Percentiles rank a stretch among this genome's conserved stretches.
These are phyloP conservation scores for Tribolium castaneum DNA, from an alignment of 1,140 invertebrate genomes.

Conservation along the genomic window DNA sequence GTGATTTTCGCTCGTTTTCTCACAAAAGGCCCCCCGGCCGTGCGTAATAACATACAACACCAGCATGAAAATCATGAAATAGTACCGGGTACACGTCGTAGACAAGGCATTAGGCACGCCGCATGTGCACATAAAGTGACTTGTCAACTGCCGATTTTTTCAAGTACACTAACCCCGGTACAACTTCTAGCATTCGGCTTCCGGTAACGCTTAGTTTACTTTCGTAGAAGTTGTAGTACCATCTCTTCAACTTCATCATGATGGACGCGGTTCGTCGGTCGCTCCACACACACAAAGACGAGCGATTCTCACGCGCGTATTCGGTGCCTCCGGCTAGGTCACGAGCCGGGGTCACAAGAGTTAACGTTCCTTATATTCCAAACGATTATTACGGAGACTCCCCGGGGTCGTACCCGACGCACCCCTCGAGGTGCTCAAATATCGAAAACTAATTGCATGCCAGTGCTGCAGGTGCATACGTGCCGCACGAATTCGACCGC, in stretches of 20 bases:
- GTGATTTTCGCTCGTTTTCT: not conserved
- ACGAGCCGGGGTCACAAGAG: not conserved
- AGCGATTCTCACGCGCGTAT: conserved; percentile 12
- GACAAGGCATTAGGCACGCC: no score
- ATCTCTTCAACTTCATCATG: not conserved
- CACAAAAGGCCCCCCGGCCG: no score
- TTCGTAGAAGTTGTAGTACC: not conserved
- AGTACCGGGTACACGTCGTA: no score
- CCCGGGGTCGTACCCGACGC: not conserved
- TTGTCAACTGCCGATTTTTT: not conserved
- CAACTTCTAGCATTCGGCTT: not conserved
- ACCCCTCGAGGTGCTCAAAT: no score
- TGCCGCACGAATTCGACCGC: not conserved
- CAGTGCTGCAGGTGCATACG: not conserved
- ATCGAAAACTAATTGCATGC: not conserved
- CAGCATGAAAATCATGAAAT: no score
- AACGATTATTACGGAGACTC: not conserved
- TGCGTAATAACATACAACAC: no score
- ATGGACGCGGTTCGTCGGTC: not conserved
- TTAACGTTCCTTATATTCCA: not conserved
- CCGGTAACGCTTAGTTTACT: conserved; percentile 9
- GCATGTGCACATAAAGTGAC: no score
- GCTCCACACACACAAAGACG: not conserved
- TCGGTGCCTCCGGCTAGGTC: not conserved
- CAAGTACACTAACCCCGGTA: not conserved